phyloP scores from a whole-genome alignment of 2,797 vertebrate species.

The Rhinoraja longicauda region DNA sequence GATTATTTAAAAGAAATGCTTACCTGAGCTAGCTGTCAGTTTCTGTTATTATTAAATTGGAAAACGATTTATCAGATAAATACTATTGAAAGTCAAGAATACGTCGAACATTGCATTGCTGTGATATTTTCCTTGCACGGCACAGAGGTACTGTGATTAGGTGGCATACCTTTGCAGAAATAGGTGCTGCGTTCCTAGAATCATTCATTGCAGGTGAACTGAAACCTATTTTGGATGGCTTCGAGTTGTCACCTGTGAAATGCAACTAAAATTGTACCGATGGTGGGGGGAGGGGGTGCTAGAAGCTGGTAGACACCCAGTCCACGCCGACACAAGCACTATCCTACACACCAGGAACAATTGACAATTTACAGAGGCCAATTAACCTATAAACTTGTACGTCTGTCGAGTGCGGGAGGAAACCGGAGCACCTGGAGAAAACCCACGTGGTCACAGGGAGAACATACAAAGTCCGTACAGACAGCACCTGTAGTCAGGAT shows the following conservation, averaged over 20 bases:
- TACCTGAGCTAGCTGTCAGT: neutral
- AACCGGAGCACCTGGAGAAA: too few species aligned
- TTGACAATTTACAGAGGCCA: too few species aligned
- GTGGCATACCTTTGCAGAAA: neutral
- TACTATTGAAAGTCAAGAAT: neutral
- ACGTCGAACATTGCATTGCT: neutral
- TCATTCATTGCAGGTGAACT: neutral
- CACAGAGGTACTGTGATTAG: neutral
- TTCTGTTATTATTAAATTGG: neutral
- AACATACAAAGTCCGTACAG: too few species aligned
- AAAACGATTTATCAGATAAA: neutral
- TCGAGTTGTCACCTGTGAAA: neutral
- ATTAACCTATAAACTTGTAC: too few species aligned
- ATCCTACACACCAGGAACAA: too few species aligned
- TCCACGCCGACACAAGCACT: too few species aligned
- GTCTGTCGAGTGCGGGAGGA: too few species aligned
- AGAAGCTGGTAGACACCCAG: neutral
- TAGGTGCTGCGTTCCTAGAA: neutral
- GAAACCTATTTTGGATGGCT: neutral
- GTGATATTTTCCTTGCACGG: neutral
- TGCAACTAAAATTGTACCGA: neutral
- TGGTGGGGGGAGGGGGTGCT: too few species aligned
- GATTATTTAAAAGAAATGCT: slow-evolving; percentile 7
- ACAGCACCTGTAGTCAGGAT: too few species aligned
- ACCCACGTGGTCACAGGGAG: too few species aligned